A percentile compares a stretch with the other conserved stretches of the same genome.
phyloP scores from a whole-genome alignment of 2,113 vertebrate genomes.

The Megalops atlanticus region DNA sequence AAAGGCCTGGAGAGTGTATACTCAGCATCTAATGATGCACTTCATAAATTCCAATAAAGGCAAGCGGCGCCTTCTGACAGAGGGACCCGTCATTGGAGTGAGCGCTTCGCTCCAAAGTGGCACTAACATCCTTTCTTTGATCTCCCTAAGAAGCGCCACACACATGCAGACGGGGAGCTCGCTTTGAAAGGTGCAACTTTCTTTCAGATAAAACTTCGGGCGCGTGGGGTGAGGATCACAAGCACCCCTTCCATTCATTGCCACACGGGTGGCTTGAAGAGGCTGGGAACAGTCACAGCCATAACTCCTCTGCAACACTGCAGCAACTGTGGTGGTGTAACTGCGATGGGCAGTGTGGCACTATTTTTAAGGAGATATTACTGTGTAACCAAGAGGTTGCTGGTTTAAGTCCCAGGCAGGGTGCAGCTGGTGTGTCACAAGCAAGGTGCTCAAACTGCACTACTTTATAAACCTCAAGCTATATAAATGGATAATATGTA shows the following conservation, averaged over 20 bases:
- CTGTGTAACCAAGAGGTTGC: background rate
- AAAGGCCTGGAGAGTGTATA: constrained; percentile 46
- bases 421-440: background rate
- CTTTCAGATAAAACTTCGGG: constrained; percentile 35
- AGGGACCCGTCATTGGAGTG: constrained; percentile 25
- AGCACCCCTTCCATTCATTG: constrained; percentile 4
- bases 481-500: background rate
- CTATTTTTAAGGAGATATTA: background rate
- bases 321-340: background rate
- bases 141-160: constrained; percentile 35
- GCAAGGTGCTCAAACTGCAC: background rate
- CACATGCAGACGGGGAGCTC: constrained; percentile 16
- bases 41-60: constrained; percentile 44
- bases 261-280: background rate
- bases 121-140: constrained; percentile 33
- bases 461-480: background rate
- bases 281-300: background rate
- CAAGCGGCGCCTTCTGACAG: constrained; percentile 43
- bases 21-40: constrained; percentile 52
- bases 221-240: constrained; percentile 24
- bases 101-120: background rate
- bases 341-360: background rate
- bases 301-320: background rate
- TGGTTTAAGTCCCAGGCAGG: background rate
- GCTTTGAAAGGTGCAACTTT: constrained; percentile 45